These are phyloP conservation scores for Platyura marginata DNA, from an alignment of 1,140 invertebrate species.

Conservation along the genomic window DNA sequence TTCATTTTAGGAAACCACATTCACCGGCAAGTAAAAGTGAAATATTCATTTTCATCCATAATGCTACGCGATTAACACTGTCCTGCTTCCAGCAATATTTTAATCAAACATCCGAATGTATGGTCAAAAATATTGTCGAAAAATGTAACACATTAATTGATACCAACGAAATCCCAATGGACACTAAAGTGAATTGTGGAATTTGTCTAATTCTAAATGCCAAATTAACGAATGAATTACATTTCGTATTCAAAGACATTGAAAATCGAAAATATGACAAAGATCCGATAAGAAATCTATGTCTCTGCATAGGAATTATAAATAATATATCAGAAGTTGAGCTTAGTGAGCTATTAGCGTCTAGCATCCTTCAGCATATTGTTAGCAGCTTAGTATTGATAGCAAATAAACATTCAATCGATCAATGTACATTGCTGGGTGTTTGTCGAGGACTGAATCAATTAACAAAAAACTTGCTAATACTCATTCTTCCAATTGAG, in stretches of 20 bases:
- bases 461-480: constrained; percentile 15
- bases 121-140: not conserved
- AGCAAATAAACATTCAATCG: constrained; percentile 18
- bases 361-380: constrained; percentile 1
- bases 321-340: constrained; percentile 7
- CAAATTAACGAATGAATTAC: constrained; percentile 2
- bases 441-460: constrained; percentile 18
- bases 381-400: constrained; percentile 1
- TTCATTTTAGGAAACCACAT: not conserved
- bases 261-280: not conserved
- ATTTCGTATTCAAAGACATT: constrained; percentile 6
- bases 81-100: not conserved
- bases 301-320: constrained; percentile 1
- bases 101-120: not conserved
- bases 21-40: not conserved
- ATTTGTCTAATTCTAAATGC: constrained; percentile 7
- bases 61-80: not conserved
- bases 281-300: not conserved
- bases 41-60: not conserved
- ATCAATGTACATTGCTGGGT: constrained; percentile 19
- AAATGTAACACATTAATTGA: constrained; percentile 6
- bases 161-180: constrained; percentile 8
- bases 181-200: constrained; percentile 11
- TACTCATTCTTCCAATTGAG: constrained; percentile 3
- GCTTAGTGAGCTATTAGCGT: constrained; percentile 6